Percentiles rank a stretch among this genome's conserved stretches.
These are phyloP conservation scores for Piezodorus guildinii DNA, from an alignment of 1,140 invertebrate species.

Conservation along the genomic window DNA sequence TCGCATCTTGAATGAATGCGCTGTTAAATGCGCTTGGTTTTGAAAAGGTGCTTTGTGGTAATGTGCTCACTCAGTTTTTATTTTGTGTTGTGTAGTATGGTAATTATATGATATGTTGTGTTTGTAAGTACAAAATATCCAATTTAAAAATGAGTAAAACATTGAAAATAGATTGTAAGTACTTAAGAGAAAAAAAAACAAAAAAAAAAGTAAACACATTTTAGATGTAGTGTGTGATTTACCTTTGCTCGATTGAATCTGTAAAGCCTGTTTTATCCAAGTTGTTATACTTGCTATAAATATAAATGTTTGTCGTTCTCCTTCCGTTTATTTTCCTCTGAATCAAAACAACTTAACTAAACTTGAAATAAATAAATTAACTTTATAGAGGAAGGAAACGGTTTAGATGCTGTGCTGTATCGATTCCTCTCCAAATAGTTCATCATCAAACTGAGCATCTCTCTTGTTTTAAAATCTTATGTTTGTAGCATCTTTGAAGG, in stretches of 20 bases:
- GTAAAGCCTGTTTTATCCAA: background rate
- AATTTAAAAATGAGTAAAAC: background rate
- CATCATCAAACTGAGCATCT: too few relatives aligned
- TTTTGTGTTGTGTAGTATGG: slow-evolving; percentile 5
- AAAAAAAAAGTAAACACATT: background rate
- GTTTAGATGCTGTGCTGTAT: too few relatives aligned
- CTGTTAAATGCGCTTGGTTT: background rate
- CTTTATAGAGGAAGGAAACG: too few relatives aligned
- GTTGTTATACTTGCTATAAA: slow-evolving; percentile 5
- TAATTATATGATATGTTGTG: background rate
- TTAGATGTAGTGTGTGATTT: slow-evolving; percentile 6
- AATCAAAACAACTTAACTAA: background rate
- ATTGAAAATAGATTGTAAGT: slow-evolving; percentile 1
- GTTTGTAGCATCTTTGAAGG: too few relatives aligned
- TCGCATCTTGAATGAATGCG: background rate
- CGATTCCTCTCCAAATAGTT: too few relatives aligned
- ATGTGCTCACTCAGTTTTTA: background rate
- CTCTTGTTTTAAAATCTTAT: too few relatives aligned
- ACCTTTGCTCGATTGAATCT: slow-evolving; percentile 1
- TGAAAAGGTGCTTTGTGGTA: background rate
- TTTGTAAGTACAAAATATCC: background rate
- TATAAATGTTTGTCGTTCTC: background rate
- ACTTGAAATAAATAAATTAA: too few relatives aligned
- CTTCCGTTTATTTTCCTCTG: slow-evolving; percentile 7
- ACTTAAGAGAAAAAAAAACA: slow-evolving; percentile 4